phyloP scores from a whole-genome alignment of 2,113 vertebrate species.

The Donacobius atricapilla region DNA sequence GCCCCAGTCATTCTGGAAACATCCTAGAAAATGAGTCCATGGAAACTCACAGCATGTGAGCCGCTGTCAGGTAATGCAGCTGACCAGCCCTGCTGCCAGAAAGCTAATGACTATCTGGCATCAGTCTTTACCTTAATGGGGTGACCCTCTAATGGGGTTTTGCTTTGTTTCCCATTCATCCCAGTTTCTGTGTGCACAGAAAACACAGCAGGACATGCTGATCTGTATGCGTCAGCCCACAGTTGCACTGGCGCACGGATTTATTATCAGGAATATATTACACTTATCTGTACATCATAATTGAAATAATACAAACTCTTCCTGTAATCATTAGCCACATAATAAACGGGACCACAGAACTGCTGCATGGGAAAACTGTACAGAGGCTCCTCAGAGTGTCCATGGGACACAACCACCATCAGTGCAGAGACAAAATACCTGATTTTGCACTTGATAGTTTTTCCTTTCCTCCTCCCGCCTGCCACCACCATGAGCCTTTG shows the following conservation, averaged over 20 bases:
- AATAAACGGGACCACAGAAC: slow-evolving; percentile 40
- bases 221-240: slow-evolving; percentile 59
- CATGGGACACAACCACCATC: slow-evolving; percentile 77
- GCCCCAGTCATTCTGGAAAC: accelerated
- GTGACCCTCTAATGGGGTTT: neutral
- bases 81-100: neutral
- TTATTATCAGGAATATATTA: slow-evolving; percentile 72
- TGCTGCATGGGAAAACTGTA: slow-evolving; percentile 57
- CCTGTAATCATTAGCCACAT: slow-evolving; percentile 25
- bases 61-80: neutral
- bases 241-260: slow-evolving; percentile 27
- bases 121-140: neutral
- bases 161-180: neutral
- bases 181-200: neutral
- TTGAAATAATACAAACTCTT: slow-evolving; percentile 60
- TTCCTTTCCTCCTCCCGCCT: neutral
- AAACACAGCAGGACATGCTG: neutral
- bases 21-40: neutral
- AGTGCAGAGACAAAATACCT: slow-evolving; percentile 76
- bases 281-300: slow-evolving; percentile 60
- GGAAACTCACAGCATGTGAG: neutral
- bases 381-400: slow-evolving; percentile 68
- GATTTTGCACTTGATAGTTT: slow-evolving; percentile 64
- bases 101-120: neutral
- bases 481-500: neutral